Base-by-base conservation (phyloP, 1,140 invertebrate species). In the Neomicropteryx cornuta region DNA sequence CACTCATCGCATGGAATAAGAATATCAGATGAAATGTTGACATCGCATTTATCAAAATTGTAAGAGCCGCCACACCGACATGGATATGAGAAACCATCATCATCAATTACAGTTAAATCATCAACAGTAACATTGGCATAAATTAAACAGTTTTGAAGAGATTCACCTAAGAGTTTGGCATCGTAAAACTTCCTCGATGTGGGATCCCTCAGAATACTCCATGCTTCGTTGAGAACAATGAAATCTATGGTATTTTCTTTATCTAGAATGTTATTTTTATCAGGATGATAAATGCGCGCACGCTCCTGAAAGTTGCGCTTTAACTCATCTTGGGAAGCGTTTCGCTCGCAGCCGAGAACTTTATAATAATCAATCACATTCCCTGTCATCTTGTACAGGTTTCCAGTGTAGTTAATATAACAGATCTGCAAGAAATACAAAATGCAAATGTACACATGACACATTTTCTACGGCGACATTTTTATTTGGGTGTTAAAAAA, bases 31-130 rank as follows among this genome's bases (percentile, higher is more conserved):
- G 65, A 46, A 14, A n/a, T n/a, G n/a, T 52, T 33, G 33, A 69
- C 41, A 35, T 73, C 64, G 40, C 51, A 49, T 38, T 53, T 57
- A 18, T 60, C 36, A 23, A 80, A 58, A n/a, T 53, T 50, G 58
- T 80, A 80, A 42, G 58, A 44, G 18, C 70, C 71, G 30, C 79
- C 77, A 62, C 80, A 83, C 51, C 77, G 66, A 51, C 80, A 83
- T 5, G 45, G 56, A 53, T 75, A 81, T 16, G 54, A 58, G 34
- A 72, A 65, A 11, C 50, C 38, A 38, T 56, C 45, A 33, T 61
- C 47, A 21, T 61, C 44, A 11, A 54, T 33, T 38, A 67, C 50
- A 38, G 51, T 46, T 46, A 81, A 58, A n/a, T 79, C 68, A 2
- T 58, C 44, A 11, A 66, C 37, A 18, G 42, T 45, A 32, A 81